These are phyloP conservation scores for Strix aluco DNA, from an alignment of 2,113 vertebrate species.

Conservation along the genomic window DNA sequence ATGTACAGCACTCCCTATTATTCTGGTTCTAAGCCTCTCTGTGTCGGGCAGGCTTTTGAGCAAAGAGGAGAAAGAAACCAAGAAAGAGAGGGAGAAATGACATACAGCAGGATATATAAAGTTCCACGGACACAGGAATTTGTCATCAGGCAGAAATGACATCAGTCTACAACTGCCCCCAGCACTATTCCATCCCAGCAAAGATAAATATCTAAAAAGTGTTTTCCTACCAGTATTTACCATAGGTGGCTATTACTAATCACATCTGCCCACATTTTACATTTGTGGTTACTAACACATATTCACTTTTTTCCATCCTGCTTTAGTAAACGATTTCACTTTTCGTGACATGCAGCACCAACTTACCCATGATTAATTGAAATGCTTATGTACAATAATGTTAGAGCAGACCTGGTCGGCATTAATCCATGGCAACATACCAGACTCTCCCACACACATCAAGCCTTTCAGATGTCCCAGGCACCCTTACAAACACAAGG, in stretches of 20 bases:
- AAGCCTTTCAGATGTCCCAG: not conserved
- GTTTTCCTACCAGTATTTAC: not conserved
- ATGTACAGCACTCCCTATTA: not conserved
- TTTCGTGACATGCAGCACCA: not conserved
- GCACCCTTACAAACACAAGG: not conserved
- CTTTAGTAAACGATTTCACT: not conserved
- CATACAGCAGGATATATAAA: not conserved
- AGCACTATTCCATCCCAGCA: not conserved
- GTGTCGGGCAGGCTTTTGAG: not conserved
- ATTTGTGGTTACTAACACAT: not conserved
- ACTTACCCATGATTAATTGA: not conserved
- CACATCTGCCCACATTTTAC: not conserved
- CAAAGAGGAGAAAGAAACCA: not conserved
- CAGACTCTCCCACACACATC: not conserved
- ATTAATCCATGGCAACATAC: not conserved
- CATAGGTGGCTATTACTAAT: not conserved
- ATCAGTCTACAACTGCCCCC: not conserved
- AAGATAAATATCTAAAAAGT: not conserved
- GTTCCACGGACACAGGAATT: not conserved
- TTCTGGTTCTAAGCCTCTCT: not conserved
- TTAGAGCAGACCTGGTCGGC: not conserved
- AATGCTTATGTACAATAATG: not conserved
- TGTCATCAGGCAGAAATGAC: not conserved
- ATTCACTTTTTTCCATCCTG: not conserved
- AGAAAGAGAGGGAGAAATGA: not conserved